These are phyloP conservation scores for Amyelois transitella DNA, from an alignment of 1,140 invertebrate genomes.

Conservation along the genomic window DNA sequence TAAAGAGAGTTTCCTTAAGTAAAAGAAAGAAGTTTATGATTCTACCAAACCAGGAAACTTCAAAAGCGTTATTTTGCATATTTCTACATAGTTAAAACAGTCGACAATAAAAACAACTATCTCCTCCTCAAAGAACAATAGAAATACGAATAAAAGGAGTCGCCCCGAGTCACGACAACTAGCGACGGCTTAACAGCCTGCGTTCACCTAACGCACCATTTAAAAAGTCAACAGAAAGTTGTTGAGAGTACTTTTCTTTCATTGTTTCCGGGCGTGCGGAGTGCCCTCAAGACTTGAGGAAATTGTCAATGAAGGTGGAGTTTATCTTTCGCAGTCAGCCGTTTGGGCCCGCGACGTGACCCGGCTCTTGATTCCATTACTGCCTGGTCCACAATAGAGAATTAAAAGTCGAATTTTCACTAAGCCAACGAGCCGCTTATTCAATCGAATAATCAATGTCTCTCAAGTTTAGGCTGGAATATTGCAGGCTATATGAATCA, in stretches of 20 bases:
- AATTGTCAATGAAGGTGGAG: conserved; percentile 64
- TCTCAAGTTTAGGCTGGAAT: conserved; percentile 9
- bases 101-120: too few species aligned
- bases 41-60: too few species aligned
- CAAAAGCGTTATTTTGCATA: too few species aligned
- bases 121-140: too few species aligned
- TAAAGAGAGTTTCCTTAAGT: too few species aligned
- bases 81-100: too few species aligned
- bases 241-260: conserved; percentile 52
- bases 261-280: conserved; percentile 53
- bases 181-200: conserved; percentile 15
- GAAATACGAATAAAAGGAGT: background rate
- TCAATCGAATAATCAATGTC: conserved; percentile 49
- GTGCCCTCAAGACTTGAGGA: conserved; percentile 46
- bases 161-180: background rate
- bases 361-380: conserved; percentile 51
- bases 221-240: conserved; percentile 43
- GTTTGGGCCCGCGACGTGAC: conserved; percentile 43
- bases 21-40: too few species aligned
- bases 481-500: too few species aligned
- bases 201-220: conserved; percentile 31
- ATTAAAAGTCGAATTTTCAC: conserved; percentile 53
- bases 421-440: conserved; percentile 33
- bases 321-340: conserved; percentile 54
- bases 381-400: conserved; percentile 35